Evolutionary conservation across 2,888 invertebrate species (phyloP), one percentile per base, ranked within the genome.

Genomic region (Stegana nigrithorax): DNA sequence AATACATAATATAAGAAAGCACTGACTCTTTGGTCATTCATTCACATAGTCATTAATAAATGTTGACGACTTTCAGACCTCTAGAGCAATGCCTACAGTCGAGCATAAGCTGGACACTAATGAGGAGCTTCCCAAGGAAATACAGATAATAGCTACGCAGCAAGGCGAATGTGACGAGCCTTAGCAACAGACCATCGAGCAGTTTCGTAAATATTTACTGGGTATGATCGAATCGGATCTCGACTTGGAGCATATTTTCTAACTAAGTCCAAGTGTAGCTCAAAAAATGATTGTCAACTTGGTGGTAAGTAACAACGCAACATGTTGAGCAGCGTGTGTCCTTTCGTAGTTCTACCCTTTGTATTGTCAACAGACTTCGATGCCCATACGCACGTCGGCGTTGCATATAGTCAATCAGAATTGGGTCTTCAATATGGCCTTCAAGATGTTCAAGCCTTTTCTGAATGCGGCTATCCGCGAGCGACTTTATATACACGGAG

Each of bases 351-450:
- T 23, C n/a, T 23, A 10, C 39, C 5, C 55, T 29, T n/a, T n/a
- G n/a, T n/a, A 39, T 6, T 55, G 4, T 57, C 19, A 14, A 47
- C 84, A 91, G 91, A 90, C 91, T 0, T 89, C 91, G 59, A 92
- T 92, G 81, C 93, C 93, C 0, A 88, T 92, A 77, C 90, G 89
- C 57, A 91, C 91, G 0, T 87, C 91, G 68, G 91, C 92, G 0
- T 89, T 94, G 61, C 94, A 94, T 84, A 88, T 94, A 57, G 88
- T 94, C 32, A 91, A 93, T 82, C 92, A 94, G 80, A 92, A 93
- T 1, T 93, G 93, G 93, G 84, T 92, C 6, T 93, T 94, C 81
- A 93, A 93, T 82, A 90, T 91, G 67, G 90, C 92, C 57, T 93
- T 91, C 83, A 90, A 89, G 68, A 89, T 93, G 17, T 93, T 94